phyloP scores from a whole-genome alignment of 2,888 invertebrate genomes.

The Melinopterus prodromus region DNA sequence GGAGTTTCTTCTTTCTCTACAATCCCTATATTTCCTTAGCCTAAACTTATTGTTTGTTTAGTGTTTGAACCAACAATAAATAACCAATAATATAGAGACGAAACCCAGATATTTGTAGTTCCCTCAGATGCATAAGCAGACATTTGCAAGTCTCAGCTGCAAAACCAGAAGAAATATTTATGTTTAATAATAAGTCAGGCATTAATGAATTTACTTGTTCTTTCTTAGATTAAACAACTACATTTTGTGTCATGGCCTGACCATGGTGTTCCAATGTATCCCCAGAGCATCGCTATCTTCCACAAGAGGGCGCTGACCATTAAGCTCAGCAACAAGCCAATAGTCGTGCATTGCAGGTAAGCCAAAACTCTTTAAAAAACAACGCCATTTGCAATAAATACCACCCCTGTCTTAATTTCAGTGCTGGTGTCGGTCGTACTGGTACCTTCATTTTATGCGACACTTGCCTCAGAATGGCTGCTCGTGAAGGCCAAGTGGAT shows the following conservation, averaged over 20 bases:
- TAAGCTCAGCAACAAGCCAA: slow-evolving; percentile 46
- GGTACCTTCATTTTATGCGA: slow-evolving; percentile 69
- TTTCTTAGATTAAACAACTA: slow-evolving; percentile 58
- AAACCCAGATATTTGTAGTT: too few species aligned
- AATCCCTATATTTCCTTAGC: too few species aligned
- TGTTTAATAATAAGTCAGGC: too few species aligned
- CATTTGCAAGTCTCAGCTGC: too few species aligned
- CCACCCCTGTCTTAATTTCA: slow-evolving; percentile 51
- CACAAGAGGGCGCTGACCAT: slow-evolving; percentile 55
- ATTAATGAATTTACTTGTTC: neutral
- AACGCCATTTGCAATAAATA: neutral
- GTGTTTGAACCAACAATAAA: too few species aligned
- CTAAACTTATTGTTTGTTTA: too few species aligned
- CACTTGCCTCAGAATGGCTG: slow-evolving; percentile 62
- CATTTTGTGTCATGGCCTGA: slow-evolving; percentile 66
- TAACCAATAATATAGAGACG: too few species aligned
- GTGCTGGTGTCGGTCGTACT: slow-evolving; percentile 69
- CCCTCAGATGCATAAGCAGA: too few species aligned
- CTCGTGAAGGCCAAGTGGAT: slow-evolving; percentile 56
- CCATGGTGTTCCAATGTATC: slow-evolving; percentile 61
- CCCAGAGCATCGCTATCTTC: slow-evolving; percentile 41
- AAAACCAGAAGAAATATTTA: too few species aligned
- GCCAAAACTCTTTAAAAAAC: neutral
- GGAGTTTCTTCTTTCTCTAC: too few species aligned
- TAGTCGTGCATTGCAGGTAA: slow-evolving; percentile 65